Evolutionary conservation across 2,797 vertebrate genomes (phyloP), one percentile per base, ranked within the genome.

Genomic region (Eurystomus glaucurus): DNA sequence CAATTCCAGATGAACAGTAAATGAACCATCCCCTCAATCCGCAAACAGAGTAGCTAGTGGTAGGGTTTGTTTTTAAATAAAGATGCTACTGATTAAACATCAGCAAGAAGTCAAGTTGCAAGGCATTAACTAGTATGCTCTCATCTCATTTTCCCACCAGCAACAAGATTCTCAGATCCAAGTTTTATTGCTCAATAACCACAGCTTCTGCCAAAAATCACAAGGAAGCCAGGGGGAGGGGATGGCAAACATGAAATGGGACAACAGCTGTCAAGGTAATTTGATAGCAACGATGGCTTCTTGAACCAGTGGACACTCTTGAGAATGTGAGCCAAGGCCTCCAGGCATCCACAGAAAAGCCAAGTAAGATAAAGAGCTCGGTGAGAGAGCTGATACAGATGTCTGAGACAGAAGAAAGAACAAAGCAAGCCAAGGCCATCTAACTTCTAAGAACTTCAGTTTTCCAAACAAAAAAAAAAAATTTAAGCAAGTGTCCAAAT

Each of bases 181-280:
- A 96, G 95, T 96, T 95, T 92, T 91, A 85, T 97, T 97, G 94
- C 94, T 97, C 93, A 97, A 97, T 89, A 97, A 77, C 86, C 93
- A 96, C 68, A 82, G 70, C 64, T 95, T 94, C 93, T 95, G 97
- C 97, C 95, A 97, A 96, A 97, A 97, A 96, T 91, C 96, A 97
- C 97, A 97, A 97, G 75, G 82, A 87, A 97, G 66, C 48, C 90
- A 92, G 88, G 88, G 88, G 95, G 94, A 93, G 90, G 94, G 91
- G 90, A 97, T 91, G 86, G 94, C 95, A 97, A 96, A 93, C 95
- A 96, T 88, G 90, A 97, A 95, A 89, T 93, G 93, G 90, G 93
- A 96, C 95, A 97, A 97, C 95, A 96, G 89, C 96, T 97, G 94
- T 97, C 93, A 97, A 97, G 93, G 94, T 97, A 97, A 97, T 93